These are phyloP conservation scores for Sakesphorus luctuosus DNA, from an alignment of 2,113 vertebrate species.

Conservation along the genomic window DNA sequence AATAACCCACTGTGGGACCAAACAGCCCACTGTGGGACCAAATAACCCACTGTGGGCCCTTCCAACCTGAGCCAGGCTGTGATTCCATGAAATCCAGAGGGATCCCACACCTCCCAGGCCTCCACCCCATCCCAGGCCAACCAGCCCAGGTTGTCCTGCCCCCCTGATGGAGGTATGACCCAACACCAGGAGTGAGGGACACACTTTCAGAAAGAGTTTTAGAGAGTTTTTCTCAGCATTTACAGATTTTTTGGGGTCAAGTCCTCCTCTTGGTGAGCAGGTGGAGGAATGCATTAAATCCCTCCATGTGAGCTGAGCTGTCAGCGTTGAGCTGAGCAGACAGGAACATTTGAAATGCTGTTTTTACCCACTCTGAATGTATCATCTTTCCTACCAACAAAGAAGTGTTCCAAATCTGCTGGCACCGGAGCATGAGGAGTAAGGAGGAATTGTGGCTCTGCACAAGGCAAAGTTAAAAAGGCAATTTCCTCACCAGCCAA, in stretches of 20 bases:
- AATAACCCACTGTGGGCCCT: not conserved
- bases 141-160: not conserved
- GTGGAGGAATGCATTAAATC: conserved; percentile 13
- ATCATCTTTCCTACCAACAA: not conserved
- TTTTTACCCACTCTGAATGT: not conserved
- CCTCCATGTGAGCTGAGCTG: not conserved
- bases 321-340: not conserved
- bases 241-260: conserved; percentile 10
- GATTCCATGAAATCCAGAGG: not conserved
- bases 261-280: not conserved
- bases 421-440: not conserved
- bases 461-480: not conserved
- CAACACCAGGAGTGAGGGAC: not conserved
- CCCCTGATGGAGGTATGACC: not conserved
- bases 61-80: no score
- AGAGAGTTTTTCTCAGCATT: not conserved
- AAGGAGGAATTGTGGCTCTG: not conserved
- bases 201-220: not conserved
- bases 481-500: not conserved
- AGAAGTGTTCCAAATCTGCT: not conserved
- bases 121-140: not conserved
- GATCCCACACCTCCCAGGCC: rapidly evolving
- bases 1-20: not conserved
- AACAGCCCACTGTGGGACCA: not conserved
- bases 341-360: not conserved